Evolutionary conservation across 2,888 invertebrate genomes (phyloP).

Genomic region (Amblyjoppa fuscipennis): DNA sequence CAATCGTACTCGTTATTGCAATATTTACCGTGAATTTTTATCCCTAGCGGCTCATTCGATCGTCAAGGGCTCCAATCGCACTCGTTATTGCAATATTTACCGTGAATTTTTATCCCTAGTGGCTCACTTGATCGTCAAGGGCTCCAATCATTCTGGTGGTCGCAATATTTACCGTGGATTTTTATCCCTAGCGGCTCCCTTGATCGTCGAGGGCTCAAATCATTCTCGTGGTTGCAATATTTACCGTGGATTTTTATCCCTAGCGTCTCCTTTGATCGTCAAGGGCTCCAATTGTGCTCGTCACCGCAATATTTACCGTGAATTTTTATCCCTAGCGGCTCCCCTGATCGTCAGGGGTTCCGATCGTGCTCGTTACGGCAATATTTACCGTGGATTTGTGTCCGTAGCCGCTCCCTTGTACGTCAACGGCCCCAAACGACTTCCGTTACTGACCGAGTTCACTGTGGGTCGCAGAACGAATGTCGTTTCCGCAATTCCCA

Average conservation of each 20-base stretch:
- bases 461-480: slow-evolving; percentile 27
- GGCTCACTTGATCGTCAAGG: neutral
- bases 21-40: neutral
- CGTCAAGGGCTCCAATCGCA: neutral
- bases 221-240: neutral
- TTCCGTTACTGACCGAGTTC: slow-evolving; percentile 25
- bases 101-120: neutral
- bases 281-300: neutral
- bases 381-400: neutral
- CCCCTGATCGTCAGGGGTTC: too few species aligned
- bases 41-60: neutral
- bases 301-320: too few species aligned
- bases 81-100: neutral
- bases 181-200: neutral
- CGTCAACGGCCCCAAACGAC: neutral
- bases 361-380: neutral
- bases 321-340: too few species aligned
- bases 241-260: neutral
- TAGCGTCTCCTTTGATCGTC: neutral
- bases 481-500: slow-evolving; percentile 26
- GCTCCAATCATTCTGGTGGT: neutral
- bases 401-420: neutral
- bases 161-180: neutral
- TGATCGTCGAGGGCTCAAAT: slow-evolving; percentile 6
- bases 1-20: neutral